Evolutionary conservation across 2,888 invertebrate genomes (phyloP).

Genomic region (Copidosoma aretas): DNA sequence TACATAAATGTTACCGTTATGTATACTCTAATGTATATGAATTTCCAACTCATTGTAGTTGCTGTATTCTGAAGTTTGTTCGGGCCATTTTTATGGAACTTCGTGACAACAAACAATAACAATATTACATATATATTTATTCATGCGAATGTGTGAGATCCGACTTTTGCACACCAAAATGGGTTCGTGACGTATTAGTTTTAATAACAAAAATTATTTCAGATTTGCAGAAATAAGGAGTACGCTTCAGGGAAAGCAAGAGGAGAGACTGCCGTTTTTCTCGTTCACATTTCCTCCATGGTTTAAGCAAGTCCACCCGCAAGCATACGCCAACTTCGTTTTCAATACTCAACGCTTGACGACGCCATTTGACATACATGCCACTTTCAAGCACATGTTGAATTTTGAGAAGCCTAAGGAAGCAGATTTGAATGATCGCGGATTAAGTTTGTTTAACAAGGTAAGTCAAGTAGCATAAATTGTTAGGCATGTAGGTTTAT

Average conservation of each 20-base stretch:
- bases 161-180: no score
- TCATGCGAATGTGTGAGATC: no score
- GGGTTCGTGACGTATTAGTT: no score
- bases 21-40: no score
- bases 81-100: no score
- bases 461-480: constrained; percentile 55
- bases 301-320: constrained; percentile 69
- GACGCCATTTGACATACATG: constrained; percentile 89
- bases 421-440: constrained; percentile 67
- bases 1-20: no score
- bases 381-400: constrained; percentile 73
- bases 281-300: constrained; percentile 77
- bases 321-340: constrained; percentile 69
- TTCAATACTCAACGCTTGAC: constrained; percentile 75
- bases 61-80: no score
- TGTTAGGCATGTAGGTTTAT: no score
- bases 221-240: constrained; percentile 83
- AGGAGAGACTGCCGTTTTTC: constrained; percentile 89
- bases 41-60: no score
- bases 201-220: no score
- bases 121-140: no score
- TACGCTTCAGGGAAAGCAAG: constrained; percentile 89
- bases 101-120: no score
- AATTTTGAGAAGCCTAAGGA: constrained; percentile 62
- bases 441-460: constrained; percentile 70